phyloP scores from a whole-genome alignment of 2,797 vertebrate genomes.

The Protosalanx chinensis region DNA sequence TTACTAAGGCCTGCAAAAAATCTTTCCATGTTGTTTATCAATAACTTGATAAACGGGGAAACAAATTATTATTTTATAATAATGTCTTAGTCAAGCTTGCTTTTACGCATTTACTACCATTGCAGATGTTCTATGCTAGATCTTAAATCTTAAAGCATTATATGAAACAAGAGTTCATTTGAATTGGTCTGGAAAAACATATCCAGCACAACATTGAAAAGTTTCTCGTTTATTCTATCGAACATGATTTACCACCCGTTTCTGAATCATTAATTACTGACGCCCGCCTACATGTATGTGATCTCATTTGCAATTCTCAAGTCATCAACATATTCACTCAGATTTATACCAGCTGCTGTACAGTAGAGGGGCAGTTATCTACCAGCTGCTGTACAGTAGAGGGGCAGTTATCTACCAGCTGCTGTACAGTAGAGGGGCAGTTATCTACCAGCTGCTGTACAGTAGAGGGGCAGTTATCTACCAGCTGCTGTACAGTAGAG shows the following conservation, averaged over 20 bases:
- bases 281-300: background rate
- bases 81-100: conserved; percentile 10
- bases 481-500: too few relatives aligned
- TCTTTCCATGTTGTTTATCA: conserved; percentile 6
- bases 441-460: too few relatives aligned
- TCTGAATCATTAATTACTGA: background rate
- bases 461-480: too few relatives aligned
- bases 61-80: background rate
- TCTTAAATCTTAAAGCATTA: conserved; percentile 21
- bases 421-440: too few relatives aligned
- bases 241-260: conserved; percentile 9
- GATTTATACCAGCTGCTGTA: background rate
- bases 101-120: conserved; percentile 11
- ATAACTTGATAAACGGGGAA: background rate
- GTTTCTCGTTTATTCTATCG: background rate
- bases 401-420: too few relatives aligned
- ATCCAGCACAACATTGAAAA: background rate
- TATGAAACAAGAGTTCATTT: conserved; percentile 13
- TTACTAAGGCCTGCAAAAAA: conserved; percentile 16
- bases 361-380: background rate
- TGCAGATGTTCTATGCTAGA: conserved; percentile 27
- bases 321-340: background rate
- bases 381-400: background rate
- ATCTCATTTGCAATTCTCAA: background rate
- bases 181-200: conserved; percentile 9